Conservation (phyloP, 2,888 invertebrate species). For the Drosophila pseudotakahashii region DNA sequence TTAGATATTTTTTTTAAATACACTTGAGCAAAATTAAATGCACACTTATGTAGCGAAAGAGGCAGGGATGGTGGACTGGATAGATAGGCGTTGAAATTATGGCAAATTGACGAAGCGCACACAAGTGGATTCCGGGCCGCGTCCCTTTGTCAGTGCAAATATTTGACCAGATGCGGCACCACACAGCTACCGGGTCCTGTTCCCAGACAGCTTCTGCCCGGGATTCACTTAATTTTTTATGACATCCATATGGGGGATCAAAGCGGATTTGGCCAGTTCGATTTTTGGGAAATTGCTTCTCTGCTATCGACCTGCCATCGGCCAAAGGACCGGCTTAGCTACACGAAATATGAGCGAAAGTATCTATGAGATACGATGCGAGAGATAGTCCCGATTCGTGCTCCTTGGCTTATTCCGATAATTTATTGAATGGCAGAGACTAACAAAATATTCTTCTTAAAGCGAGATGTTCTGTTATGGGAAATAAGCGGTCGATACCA, state of each 20-base stretch:
- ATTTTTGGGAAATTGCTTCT: slow-evolving; percentile 60
- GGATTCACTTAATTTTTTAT: slow-evolving; percentile 80
- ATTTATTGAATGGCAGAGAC: slow-evolving; percentile 65
- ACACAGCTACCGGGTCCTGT: slow-evolving; percentile 6
- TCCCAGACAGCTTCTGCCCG: slow-evolving; percentile 38
- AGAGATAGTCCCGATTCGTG: slow-evolving; percentile 24
- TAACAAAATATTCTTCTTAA: slow-evolving; percentile 5
- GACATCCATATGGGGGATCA: slow-evolving; percentile 73
- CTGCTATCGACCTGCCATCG: slow-evolving; percentile 43
- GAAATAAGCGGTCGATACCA: background rate
- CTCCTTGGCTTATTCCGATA: slow-evolving; percentile 69
- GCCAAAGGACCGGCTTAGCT: slow-evolving; percentile 51
- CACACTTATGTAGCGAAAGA: slow-evolving; percentile 62
- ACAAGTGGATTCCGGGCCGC: slow-evolving; percentile 63
- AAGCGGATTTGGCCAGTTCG: slow-evolving; percentile 66
- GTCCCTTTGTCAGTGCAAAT: slow-evolving; percentile 62
- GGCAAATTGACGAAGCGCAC: slow-evolving; percentile 59
- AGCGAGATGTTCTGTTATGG: background rate
- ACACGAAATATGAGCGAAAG: slow-evolving; percentile 69
- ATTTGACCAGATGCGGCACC: slow-evolving; percentile 80
- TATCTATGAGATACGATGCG: slow-evolving; percentile 63
- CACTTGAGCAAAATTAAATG: slow-evolving; percentile 75
- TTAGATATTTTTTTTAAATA: slow-evolving; percentile 59
- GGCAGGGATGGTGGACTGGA: slow-evolving; percentile 17
- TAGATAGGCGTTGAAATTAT: slow-evolving; percentile 45